phyloP scores from a whole-genome alignment of 2,888 invertebrate genomes.

The Drosophila stalkeri region DNA sequence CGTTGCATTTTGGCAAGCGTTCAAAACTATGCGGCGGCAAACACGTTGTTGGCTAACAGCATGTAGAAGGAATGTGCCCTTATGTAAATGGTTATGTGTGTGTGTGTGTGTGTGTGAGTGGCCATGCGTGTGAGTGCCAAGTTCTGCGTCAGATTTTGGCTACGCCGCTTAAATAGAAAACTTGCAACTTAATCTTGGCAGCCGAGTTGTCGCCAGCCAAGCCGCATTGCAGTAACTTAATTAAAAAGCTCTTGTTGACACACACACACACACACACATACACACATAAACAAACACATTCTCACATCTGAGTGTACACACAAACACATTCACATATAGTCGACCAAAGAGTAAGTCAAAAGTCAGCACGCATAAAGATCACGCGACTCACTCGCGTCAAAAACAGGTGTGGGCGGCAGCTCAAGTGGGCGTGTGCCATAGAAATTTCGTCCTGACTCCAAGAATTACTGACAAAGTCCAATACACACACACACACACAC shows the following conservation, averaged over 20 bases:
- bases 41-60: conserved; percentile 31
- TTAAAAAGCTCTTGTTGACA: conserved; percentile 57
- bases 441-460: conserved; percentile 64
- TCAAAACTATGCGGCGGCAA: conserved; percentile 50
- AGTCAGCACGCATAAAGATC: conserved; percentile 70
- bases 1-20: conserved; percentile 57
- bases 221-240: conserved; percentile 68
- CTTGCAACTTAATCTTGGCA: conserved; percentile 63
- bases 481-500: conserved; percentile 12
- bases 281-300: conserved; percentile 1
- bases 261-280: conserved; percentile 6
- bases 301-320: not conserved
- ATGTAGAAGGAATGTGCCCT: conserved; percentile 5
- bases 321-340: conserved; percentile 11
- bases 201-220: conserved; percentile 55
- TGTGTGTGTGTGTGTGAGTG: conserved; percentile 7
- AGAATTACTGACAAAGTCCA: conserved; percentile 43
- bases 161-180: conserved; percentile 45
- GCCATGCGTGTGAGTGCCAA: conserved; percentile 50
- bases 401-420: conserved; percentile 22
- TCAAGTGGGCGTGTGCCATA: conserved; percentile 55
- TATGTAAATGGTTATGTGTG: conserved; percentile 6
- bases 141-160: conserved; percentile 60
- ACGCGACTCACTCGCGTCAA: conserved; percentile 60
- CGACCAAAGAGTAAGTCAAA: conserved; percentile 40